Conservation (phyloP, 2,888 invertebrate species). For the Diachrysia chrysitis region DNA sequence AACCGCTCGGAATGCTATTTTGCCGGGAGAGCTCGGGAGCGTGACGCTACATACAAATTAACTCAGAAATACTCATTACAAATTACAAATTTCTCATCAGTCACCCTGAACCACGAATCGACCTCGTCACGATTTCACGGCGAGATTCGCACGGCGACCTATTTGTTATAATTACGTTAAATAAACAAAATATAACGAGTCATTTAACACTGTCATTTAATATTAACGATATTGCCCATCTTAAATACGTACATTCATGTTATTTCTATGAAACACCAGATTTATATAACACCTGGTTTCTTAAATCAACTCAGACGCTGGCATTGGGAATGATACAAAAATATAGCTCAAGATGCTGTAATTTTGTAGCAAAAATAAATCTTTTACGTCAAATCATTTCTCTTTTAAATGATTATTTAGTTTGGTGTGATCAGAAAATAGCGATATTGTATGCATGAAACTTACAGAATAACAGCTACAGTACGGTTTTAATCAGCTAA, state of each 20-base stretch:
- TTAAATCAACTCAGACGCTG: constrained; percentile 68
- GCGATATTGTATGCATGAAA: neutral
- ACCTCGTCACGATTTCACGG: constrained; percentile 65
- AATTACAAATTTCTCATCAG: constrained; percentile 59
- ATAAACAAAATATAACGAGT: constrained; percentile 78
- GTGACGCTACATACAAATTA: constrained; percentile 44
- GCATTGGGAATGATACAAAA: constrained; percentile 64
- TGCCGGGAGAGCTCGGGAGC: constrained; percentile 15
- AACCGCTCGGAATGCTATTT: constrained; percentile 33
- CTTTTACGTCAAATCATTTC: constrained; percentile 51
- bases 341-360: constrained; percentile 43
- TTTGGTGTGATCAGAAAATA: constrained; percentile 11
- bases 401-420: constrained; percentile 33
- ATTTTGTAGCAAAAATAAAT: constrained; percentile 54
- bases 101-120: constrained; percentile 55
- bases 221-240: constrained; percentile 69
- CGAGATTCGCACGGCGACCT: constrained; percentile 70
- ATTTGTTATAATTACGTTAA: constrained; percentile 79
- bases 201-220: constrained; percentile 81
- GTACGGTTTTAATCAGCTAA: constrained; percentile 1
- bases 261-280: constrained; percentile 63
- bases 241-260: constrained; percentile 59
- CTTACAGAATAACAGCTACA: neutral
- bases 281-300: constrained; percentile 72
- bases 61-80: constrained; percentile 48